Conservation (phyloP, 1,140 invertebrate species). For the Magallana ariakensis region DNA sequence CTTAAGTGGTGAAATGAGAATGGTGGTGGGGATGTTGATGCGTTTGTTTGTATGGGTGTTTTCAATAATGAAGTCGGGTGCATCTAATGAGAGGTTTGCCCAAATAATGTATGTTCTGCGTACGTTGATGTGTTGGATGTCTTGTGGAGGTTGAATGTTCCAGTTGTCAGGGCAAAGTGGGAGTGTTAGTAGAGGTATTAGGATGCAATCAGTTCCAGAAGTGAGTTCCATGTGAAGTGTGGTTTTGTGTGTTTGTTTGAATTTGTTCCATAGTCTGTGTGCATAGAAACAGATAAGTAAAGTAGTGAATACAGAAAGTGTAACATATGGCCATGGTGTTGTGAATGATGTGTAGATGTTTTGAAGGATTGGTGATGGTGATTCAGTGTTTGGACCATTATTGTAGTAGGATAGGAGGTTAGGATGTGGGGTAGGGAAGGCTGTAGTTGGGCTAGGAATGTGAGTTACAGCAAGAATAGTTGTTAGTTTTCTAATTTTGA, state of each 20-base stretch:
- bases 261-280: slow-evolving; percentile 32
- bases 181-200: background rate
- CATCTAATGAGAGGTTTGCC: slow-evolving; percentile 5
- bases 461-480: no score
- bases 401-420: background rate
- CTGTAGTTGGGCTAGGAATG: no score
- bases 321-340: slow-evolving; percentile 34
- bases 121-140: slow-evolving; percentile 10
- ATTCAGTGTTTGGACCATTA: slow-evolving; percentile 5
- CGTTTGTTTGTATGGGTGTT: slow-evolving; percentile 6
- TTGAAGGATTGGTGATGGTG: slow-evolving; percentile 3
- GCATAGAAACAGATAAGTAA: slow-evolving; percentile 29
- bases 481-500: background rate
- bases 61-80: background rate
- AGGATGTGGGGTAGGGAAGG: background rate
- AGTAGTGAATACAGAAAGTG: slow-evolving; percentile 27
- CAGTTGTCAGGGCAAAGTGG: slow-evolving; percentile 3
- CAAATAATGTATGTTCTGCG: slow-evolving; percentile 15
- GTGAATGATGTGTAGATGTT: slow-evolving; percentile 26
- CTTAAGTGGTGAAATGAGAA: slow-evolving; percentile 12
- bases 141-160: slow-evolving; percentile 30
- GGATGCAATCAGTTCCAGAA: slow-evolving; percentile 6
- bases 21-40: slow-evolving; percentile 2
- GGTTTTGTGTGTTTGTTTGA: slow-evolving; percentile 33
- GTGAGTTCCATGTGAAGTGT: slow-evolving; percentile 15